A percentile compares a stretch with the other conserved stretches of the same genome.
phyloP scores from a whole-genome alignment of 2,888 invertebrate genomes.

The Chironomus tentans region DNA sequence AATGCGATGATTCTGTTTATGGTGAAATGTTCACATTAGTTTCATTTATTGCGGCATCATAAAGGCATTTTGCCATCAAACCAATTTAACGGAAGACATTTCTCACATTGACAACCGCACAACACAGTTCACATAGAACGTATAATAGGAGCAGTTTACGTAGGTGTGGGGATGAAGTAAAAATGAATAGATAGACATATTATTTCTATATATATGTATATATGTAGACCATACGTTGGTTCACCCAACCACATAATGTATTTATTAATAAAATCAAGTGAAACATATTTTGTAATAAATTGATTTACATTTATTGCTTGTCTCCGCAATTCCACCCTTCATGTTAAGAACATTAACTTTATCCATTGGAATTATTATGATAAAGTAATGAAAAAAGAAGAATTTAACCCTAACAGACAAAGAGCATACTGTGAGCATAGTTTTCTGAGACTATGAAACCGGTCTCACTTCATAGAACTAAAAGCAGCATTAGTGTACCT shows the following conservation, averaged over 20 bases:
- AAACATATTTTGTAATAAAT: slow-evolving; percentile 9
- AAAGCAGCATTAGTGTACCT: too few relatives aligned
- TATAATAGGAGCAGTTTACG: background rate
- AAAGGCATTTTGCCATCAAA: slow-evolving; percentile 10
- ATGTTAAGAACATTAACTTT: background rate
- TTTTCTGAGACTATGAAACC: too few relatives aligned
- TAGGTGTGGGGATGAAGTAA: background rate
- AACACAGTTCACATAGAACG: background rate
- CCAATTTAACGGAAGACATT: background rate
- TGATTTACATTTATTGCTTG: slow-evolving; percentile 6
- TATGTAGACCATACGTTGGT: too few relatives aligned
- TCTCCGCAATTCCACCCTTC: background rate
- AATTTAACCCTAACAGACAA: too few relatives aligned
- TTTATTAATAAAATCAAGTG: slow-evolving; percentile 3
- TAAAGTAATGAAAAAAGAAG: background rate
- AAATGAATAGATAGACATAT: background rate
- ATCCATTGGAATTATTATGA: background rate
- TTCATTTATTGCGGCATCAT: background rate
- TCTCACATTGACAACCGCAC: background rate
- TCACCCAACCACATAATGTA: background rate
- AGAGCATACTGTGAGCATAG: too few relatives aligned
- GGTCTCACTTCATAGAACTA: too few relatives aligned
- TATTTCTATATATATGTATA: too few relatives aligned
- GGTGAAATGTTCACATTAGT: background rate
- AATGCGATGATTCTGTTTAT: background rate